Percentiles rank a stretch among this genome's conserved stretches.
These are phyloP conservation scores for Phasianus colchicus DNA, from an alignment of 2,113 vertebrate genomes.

Conservation along the genomic window DNA sequence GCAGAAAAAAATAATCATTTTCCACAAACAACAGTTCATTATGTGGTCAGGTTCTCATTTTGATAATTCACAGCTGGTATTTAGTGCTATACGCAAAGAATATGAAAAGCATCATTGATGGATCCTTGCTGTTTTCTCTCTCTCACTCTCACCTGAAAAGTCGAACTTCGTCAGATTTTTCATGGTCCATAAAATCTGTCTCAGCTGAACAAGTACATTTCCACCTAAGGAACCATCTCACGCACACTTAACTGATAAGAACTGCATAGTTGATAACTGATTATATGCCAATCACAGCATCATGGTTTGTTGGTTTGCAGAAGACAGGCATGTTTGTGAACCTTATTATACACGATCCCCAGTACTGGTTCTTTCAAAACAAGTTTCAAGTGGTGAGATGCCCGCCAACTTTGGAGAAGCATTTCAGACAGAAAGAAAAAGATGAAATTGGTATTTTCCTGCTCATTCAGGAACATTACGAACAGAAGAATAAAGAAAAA, in stretches of 20 bases:
- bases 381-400: not conserved
- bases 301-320: constrained; percentile 6
- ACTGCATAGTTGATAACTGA: not conserved
- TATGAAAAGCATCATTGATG: not conserved
- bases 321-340: constrained; percentile 45
- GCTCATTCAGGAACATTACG: not conserved
- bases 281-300: constrained; percentile 6
- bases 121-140: not conserved
- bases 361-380: not conserved
- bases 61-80: not conserved
- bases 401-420: not conserved
- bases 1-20: not conserved
- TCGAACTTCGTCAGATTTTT: constrained; percentile 29
- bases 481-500: not conserved
- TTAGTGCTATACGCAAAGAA: not conserved
- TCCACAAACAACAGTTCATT: not conserved
- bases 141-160: not conserved
- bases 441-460: not conserved
- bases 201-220: constrained; percentile 51
- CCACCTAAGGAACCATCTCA: constrained; percentile 33
- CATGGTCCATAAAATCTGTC: constrained; percentile 47
- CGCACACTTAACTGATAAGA: constrained; percentile 24
- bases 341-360: not conserved
- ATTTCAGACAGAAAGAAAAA: not conserved
- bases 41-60: not conserved